These are phyloP conservation scores for Gymnoscopelus braueri DNA, from an alignment of 2,797 vertebrate genomes.

Conservation along the genomic window DNA sequence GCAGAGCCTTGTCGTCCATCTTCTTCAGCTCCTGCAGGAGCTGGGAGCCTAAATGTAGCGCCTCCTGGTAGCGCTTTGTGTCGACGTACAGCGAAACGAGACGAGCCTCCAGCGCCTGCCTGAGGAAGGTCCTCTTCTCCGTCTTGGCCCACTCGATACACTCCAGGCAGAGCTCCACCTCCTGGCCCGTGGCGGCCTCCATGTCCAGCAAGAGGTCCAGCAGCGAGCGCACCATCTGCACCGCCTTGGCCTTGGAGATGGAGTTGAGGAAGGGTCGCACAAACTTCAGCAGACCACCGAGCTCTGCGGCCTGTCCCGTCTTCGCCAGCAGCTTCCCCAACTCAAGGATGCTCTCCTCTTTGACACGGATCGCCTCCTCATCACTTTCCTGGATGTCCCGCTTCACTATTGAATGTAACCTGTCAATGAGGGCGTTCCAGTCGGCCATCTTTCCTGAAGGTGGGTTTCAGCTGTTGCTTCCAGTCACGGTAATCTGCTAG, in stretches of 20 bases:
- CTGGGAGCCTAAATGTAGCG: slow-evolving; percentile 93
- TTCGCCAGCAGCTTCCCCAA: slow-evolving; percentile 93
- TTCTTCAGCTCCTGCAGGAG: slow-evolving; percentile 96
- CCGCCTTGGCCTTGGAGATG: slow-evolving; percentile 98
- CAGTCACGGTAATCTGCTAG: too few species aligned
- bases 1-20: slow-evolving; percentile 98
- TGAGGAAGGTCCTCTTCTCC: slow-evolving; percentile 97
- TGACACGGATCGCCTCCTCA: slow-evolving; percentile 95
- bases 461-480: too few species aligned
- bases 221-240: slow-evolving; percentile 93
- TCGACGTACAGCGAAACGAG: slow-evolving; percentile 97
- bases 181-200: slow-evolving; percentile 98
- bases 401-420: slow-evolving; percentile 96
- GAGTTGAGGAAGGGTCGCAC: slow-evolving; percentile 97
- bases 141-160: slow-evolving; percentile 98
- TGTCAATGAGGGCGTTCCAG: slow-evolving; percentile 93
- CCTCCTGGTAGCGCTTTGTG: slow-evolving; percentile 97
- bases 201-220: slow-evolving; percentile 98
- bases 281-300: slow-evolving; percentile 96
- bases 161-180: slow-evolving; percentile 97
- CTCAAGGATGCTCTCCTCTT: slow-evolving; percentile 98
- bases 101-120: slow-evolving; percentile 96
- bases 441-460: slow-evolving; percentile 55
- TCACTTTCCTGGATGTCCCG: slow-evolving; percentile 95
- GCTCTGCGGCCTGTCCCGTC: slow-evolving; percentile 97